phyloP scores from a whole-genome alignment of 2,888 invertebrate species.

The Nysson spinosus region DNA sequence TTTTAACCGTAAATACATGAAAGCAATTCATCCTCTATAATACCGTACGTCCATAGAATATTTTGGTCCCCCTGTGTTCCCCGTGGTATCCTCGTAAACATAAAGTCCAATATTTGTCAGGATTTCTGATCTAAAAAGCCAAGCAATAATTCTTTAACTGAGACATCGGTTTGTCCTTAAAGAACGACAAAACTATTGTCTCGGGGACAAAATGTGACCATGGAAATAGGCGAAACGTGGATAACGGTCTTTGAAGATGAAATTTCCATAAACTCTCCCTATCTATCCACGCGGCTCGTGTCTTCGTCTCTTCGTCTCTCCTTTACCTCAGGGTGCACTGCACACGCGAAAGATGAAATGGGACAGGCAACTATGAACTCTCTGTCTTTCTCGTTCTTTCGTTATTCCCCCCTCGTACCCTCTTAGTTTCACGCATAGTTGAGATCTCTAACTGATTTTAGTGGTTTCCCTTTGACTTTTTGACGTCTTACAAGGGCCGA shows the following conservation, averaged over 20 bases:
- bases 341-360: constrained; percentile 4
- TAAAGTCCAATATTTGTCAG: constrained; percentile 1
- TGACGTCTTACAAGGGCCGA: constrained; percentile 76
- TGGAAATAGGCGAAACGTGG: constrained; percentile 55
- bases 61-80: not conserved
- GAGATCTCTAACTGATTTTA: constrained; percentile 77
- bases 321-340: constrained; percentile 3
- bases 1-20: too few relatives aligned
- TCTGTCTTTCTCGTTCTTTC: constrained; percentile 12
- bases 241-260: constrained; percentile 58
- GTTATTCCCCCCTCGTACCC: constrained; percentile 26
- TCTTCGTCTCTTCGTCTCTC: constrained; percentile 35
- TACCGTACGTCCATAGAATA: too few relatives aligned
- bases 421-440: constrained; percentile 67
- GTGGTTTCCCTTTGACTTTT: constrained; percentile 77
- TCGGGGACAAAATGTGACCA: constrained; percentile 52
- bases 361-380: not conserved
- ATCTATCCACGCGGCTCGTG: constrained; percentile 51
- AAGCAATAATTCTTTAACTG: constrained; percentile 41
- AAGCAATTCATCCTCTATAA: too few relatives aligned
- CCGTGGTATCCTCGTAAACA: not conserved
- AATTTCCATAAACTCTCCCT: constrained; percentile 70
- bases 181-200: constrained; percentile 51
- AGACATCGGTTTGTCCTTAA: constrained; percentile 46
- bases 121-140: constrained; percentile 18